Conservation (phyloP, 1,140 invertebrate species). For the Formica selysi region DNA sequence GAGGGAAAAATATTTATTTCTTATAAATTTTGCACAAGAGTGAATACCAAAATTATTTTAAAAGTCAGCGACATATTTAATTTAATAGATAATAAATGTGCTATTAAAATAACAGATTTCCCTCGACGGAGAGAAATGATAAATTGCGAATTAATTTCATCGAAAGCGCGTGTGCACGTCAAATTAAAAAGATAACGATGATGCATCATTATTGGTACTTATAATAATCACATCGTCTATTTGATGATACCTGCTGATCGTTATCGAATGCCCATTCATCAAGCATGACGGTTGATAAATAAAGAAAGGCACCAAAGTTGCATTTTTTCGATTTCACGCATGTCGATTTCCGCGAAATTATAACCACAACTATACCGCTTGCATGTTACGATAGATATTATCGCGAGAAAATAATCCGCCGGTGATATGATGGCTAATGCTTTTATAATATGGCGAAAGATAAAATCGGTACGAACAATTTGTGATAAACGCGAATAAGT, state of each 20-base stretch:
- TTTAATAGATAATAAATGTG: neutral
- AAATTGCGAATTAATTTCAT: constrained; percentile 34
- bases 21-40: neutral
- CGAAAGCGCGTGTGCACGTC: neutral
- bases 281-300: neutral
- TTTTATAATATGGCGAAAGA: constrained; percentile 69
- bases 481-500: constrained; percentile 63
- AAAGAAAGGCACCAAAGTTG: neutral
- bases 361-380: constrained; percentile 22
- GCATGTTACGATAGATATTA: constrained; percentile 65
- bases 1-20: neutral
- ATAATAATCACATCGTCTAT: constrained; percentile 3
- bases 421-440: constrained; percentile 65
- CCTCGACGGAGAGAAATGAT: neutral
- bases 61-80: neutral
- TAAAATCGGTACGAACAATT: constrained; percentile 67
- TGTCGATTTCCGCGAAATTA: constrained; percentile 33
- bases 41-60: neutral
- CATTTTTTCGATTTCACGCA: constrained; percentile 9
- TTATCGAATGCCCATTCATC: constrained; percentile 32
- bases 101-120: neutral
- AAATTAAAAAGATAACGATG: constrained; percentile 36
- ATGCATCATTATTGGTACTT: constrained; percentile 6
- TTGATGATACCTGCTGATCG: neutral
- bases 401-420: constrained; percentile 62